These are phyloP conservation scores for Euura saliciscinereae DNA, from an alignment of 1,140 invertebrate species.

Conservation along the genomic window DNA sequence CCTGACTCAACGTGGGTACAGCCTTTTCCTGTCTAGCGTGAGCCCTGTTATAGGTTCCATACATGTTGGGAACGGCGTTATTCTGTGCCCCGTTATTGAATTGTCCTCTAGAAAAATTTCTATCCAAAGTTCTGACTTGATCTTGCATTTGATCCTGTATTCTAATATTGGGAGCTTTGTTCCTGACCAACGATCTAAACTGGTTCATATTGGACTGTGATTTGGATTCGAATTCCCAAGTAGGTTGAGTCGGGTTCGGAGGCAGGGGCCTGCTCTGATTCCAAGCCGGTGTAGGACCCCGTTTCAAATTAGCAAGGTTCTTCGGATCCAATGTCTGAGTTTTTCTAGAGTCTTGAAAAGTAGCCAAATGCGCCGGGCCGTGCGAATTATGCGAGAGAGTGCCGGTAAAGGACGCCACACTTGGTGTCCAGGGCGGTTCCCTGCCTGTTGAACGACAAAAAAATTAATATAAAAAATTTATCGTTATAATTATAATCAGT, in stretches of 20 bases:
- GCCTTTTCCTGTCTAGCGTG: conserved; percentile 53
- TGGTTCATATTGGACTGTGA: conserved; percentile 59
- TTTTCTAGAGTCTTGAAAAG: conserved; percentile 56
- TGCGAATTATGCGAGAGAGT: conserved; percentile 53
- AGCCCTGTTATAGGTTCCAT: conserved; percentile 55
- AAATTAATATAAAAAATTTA: neutral
- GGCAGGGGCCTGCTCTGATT: conserved; percentile 54
- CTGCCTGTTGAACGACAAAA: conserved; percentile 39
- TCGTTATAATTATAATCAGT: neutral
- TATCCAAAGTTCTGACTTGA: conserved; percentile 54
- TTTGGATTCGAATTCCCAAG: conserved; percentile 56
- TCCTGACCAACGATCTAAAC: conserved; percentile 55
- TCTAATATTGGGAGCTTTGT: conserved; percentile 51
- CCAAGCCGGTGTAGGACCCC: conserved; percentile 52
- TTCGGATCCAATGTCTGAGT: conserved; percentile 58
- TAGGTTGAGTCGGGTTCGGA: conserved; percentile 48
- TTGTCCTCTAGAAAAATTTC: conserved; percentile 54
- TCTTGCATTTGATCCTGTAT: conserved; percentile 57
- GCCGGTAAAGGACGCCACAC: conserved; percentile 55
- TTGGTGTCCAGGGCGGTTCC: conserved; percentile 58
- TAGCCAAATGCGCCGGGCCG: conserved; percentile 53
- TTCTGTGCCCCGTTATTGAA: conserved; percentile 45
- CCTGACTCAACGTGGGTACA: conserved; percentile 55
- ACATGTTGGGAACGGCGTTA: conserved; percentile 57
- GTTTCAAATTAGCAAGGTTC: conserved; percentile 53